Percentiles rank a stretch among this genome's conserved stretches.
phyloP scores from a whole-genome alignment of 2,113 vertebrate species.

The Chaetorhynchus papuensis region DNA sequence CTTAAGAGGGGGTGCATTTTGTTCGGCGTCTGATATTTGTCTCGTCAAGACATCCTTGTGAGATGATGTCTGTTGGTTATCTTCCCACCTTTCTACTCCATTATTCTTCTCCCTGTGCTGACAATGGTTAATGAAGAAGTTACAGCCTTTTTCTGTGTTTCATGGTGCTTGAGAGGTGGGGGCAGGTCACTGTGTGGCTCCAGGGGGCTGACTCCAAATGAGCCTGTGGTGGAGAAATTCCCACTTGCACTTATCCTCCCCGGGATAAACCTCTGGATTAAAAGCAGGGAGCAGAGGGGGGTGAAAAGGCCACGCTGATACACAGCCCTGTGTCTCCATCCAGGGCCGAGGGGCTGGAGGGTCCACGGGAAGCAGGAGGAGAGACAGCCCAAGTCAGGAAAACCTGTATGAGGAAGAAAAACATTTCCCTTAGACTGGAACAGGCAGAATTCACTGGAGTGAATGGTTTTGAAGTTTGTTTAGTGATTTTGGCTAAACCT shows the following conservation, averaged over 20 bases:
- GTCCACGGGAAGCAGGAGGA: not conserved
- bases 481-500: not conserved
- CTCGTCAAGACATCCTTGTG: not conserved
- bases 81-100: not conserved
- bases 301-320: not conserved
- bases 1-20: constrained; percentile 42
- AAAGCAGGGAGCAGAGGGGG: not conserved
- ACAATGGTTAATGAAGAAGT: not conserved
- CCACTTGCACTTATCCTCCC: not conserved
- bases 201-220: not conserved
- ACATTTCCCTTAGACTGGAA: not conserved
- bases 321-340: not conserved
- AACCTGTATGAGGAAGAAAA: not conserved
- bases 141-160: not conserved
- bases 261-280: not conserved
- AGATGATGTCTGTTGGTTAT: constrained; percentile 35
- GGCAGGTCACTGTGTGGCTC: not conserved
- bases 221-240: not conserved
- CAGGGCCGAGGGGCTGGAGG: not conserved
- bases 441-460: not conserved
- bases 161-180: not conserved
- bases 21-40: not conserved
- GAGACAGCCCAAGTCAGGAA: not conserved
- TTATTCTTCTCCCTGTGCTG: not conserved
- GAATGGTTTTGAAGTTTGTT: not conserved